Evolutionary conservation across 2,888 invertebrate species (phyloP).

Genomic region (Lottia scabra): DNA sequence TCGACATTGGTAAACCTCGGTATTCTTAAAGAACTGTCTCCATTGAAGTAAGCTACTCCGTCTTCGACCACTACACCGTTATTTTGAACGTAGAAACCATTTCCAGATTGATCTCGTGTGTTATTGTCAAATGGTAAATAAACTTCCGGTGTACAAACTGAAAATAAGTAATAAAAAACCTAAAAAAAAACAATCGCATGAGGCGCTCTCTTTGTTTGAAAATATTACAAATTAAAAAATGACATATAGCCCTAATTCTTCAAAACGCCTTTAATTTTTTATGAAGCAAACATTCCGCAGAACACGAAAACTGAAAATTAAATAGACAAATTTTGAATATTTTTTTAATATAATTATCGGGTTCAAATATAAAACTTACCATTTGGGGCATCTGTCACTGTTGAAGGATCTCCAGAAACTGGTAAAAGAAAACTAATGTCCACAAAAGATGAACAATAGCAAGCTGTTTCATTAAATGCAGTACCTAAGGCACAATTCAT

Average conservation of each 20-base stretch:
- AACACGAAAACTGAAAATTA: no score
- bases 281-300: no score
- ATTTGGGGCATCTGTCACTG: no score
- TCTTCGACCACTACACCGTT: slow-evolving; percentile 43
- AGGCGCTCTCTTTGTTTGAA: no score
- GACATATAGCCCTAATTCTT: no score
- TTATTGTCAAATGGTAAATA: slow-evolving; percentile 36
- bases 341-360: no score
- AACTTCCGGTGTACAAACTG: slow-evolving; percentile 43
- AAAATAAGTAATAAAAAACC: neutral
- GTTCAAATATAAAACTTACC: no score
- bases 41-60: slow-evolving; percentile 48
- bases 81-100: slow-evolving; percentile 31
- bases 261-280: no score
- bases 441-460: slow-evolving; percentile 35
- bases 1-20: slow-evolving; percentile 51
- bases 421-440: neutral
- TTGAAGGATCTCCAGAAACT: no score
- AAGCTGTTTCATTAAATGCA: slow-evolving; percentile 36
- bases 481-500: slow-evolving; percentile 50
- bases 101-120: slow-evolving; percentile 34
- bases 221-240: no score
- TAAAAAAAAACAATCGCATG: no score
- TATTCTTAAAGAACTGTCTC: slow-evolving; percentile 45
- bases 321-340: no score